These are phyloP conservation scores for Melinopterus prodromus DNA, from an alignment of 2,888 invertebrate genomes.

Conservation along the genomic window DNA sequence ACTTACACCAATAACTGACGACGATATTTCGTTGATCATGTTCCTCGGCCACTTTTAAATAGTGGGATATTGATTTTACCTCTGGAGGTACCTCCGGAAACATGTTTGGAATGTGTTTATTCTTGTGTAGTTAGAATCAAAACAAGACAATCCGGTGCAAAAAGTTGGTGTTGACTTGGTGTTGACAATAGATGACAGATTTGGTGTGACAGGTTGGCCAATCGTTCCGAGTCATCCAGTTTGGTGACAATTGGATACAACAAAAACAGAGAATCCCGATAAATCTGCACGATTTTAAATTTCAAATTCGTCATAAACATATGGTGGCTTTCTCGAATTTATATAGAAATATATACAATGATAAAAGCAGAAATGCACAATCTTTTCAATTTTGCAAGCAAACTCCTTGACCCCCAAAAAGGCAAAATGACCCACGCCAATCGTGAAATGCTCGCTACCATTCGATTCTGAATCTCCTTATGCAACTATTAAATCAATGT, in stretches of 20 bases:
- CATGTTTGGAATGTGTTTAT: background rate
- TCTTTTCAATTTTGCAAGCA: too few relatives aligned
- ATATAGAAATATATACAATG: too few relatives aligned
- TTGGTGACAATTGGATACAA: background rate
- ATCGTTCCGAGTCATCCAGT: background rate
- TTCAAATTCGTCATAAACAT: too few relatives aligned
- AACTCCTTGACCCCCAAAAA: too few relatives aligned
- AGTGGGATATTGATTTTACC: constrained; percentile 88
- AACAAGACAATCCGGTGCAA: constrained; percentile 12
- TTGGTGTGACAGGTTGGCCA: constrained; percentile 5
- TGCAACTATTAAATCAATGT: too few relatives aligned
- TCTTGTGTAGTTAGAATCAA: background rate
- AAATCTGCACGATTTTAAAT: too few relatives aligned
- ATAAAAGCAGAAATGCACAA: too few relatives aligned
- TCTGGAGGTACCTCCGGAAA: constrained; percentile 79
- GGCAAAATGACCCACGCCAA: too few relatives aligned
- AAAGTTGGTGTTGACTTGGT: background rate
- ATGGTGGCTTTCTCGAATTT: too few relatives aligned
- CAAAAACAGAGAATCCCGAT: too few relatives aligned
- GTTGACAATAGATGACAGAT: constrained; percentile 6
- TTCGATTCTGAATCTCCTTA: too few relatives aligned
- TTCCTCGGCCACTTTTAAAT: constrained; percentile 89
- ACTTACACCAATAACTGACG: constrained; percentile 90
- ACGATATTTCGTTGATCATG: constrained; percentile 91
- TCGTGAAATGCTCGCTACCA: too few relatives aligned